Base-by-base conservation (phyloP, 2,888 invertebrate species). In the Phrixothrix hirtus region DNA sequence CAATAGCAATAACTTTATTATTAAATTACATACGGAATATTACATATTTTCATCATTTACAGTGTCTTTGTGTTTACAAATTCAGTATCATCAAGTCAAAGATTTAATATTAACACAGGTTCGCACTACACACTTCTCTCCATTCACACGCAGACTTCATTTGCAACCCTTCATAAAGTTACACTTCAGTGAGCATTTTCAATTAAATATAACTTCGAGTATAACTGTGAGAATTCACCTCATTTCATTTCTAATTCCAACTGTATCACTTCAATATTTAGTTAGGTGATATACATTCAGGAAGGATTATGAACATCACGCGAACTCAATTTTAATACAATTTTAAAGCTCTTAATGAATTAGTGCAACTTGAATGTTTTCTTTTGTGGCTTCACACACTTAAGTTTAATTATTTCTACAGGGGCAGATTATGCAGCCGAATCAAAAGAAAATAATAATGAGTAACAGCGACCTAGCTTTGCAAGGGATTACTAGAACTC, bases 391-490 rank as follows among this genome's bases (percentile, higher is more conserved):
- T 34, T 11, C 14, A 13, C 2, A 11, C 1, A 14, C 10, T 1
- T 30, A 10, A 6, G 34, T 30, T 14, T 4, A 34, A 41, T 48
- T 44, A 14, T 35, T 37, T 32, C 74, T 75, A 1, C 80, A 93
- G 92, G 89, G 89, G 63, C 87, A 88, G 80, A 79, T 88, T 58
- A 86, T 95, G 74, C 89, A 88, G 63, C 92, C 92, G 69, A 92
- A 92, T 74, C 88, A 88, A 64, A 86, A 90, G 52, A 85, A 86
- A 21, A 86, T 94, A 30, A 92, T 94, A 70, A 88, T 92, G 54
- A 91, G 89, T 66, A 87, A 87, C 66, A 87, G 88, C 49, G 87
- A 88, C 71, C 77, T 94, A 61, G 93, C 90, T 0, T 77, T 94
- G 55, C 91, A 92, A 74, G 84, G 83, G 41, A 89, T 93, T 30